phyloP scores from a whole-genome alignment of 1,140 invertebrate genomes.

The Papilio glaucus region DNA sequence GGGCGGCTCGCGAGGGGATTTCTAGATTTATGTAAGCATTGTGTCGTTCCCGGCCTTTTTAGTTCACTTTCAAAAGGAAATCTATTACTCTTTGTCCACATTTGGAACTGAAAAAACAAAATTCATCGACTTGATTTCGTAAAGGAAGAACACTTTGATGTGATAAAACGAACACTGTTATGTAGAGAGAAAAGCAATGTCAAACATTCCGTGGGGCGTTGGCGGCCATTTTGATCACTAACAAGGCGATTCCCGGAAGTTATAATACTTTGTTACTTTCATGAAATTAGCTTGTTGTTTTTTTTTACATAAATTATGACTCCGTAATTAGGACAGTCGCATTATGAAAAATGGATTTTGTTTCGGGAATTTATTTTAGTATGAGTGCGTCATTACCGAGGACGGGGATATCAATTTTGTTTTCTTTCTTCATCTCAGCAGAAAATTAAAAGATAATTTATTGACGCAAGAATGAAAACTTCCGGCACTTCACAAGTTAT shows the following conservation, averaged over 20 bases:
- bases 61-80: slow-evolving; percentile 43
- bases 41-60: slow-evolving; percentile 51
- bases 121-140: slow-evolving; percentile 55
- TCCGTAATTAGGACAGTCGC: slow-evolving; percentile 50
- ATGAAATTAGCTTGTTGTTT: slow-evolving; percentile 64
- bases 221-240: slow-evolving; percentile 68
- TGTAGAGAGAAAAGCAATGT: slow-evolving; percentile 60
- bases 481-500: too few species aligned
- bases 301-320: slow-evolving; percentile 53
- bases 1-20: slow-evolving; percentile 61
- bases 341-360: slow-evolving; percentile 27
- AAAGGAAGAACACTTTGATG: slow-evolving; percentile 65
- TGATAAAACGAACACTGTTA: slow-evolving; percentile 63
- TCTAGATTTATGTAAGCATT: slow-evolving; percentile 66
- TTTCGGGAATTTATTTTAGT: slow-evolving; percentile 18
- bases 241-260: slow-evolving; percentile 70
- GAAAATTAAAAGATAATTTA: background rate
- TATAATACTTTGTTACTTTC: slow-evolving; percentile 68
- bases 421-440: background rate
- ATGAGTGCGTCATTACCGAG: background rate
- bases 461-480: background rate
- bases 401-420: background rate
- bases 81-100: slow-evolving; percentile 50
- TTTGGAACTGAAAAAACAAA: slow-evolving; percentile 43
- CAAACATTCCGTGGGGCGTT: slow-evolving; percentile 64